Evolutionary conservation across 2,888 invertebrate species (phyloP).

Genomic region (Yponomeuta plumbellus): DNA sequence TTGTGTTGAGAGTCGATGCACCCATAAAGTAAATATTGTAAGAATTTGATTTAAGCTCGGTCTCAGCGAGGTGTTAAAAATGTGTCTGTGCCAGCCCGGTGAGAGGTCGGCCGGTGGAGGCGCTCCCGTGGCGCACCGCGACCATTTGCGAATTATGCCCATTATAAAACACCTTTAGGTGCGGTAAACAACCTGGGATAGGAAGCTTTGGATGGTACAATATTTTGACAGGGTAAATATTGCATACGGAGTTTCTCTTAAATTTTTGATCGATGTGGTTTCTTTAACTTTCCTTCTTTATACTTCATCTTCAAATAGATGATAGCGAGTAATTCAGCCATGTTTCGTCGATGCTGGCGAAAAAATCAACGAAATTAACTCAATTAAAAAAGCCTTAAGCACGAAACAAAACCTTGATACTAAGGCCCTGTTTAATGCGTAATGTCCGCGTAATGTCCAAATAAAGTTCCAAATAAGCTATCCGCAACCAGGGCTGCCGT

Average conservation of each 20-base stretch:
- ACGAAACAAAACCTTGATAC: no score
- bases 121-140: conserved; percentile 63
- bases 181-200: background rate
- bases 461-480: no score
- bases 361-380: no score
- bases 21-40: conserved; percentile 62
- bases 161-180: conserved; percentile 46
- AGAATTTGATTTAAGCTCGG: conserved; percentile 62
- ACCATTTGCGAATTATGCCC: conserved; percentile 71
- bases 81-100: conserved; percentile 68
- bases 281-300: no score
- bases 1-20: conserved; percentile 41
- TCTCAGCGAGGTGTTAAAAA: conserved; percentile 67
- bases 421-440: no score
- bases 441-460: no score
- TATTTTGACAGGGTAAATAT: conserved; percentile 8
- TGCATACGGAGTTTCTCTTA: background rate
- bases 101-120: conserved; percentile 70
- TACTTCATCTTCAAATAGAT: no score
- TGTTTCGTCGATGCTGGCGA: no score
- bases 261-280: background rate
- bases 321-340: no score
- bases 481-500: no score
- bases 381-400: no score
- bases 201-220: background rate